Percentiles rank a stretch among this genome's conserved stretches.
Evolutionary conservation across 2,797 vertebrate genomes (phyloP).

Genomic region (Echeneis naucrates): DNA sequence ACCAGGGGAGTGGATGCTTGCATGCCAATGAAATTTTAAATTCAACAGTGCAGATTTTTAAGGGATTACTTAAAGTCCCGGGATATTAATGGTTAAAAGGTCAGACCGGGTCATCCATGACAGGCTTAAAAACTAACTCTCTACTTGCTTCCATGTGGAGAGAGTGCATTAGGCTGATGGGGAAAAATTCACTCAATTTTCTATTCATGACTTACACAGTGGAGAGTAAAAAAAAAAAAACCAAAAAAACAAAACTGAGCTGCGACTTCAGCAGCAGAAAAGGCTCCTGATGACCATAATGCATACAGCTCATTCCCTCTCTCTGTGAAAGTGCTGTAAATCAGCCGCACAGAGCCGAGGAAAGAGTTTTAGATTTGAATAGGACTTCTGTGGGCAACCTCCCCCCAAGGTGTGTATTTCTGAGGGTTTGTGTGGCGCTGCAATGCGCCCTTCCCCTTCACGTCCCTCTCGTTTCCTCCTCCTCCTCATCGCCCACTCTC

Average conservation of each 20-base stretch:
- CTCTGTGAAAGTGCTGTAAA: constrained; percentile 21
- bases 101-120: not conserved
- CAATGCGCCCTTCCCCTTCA: constrained; percentile 53
- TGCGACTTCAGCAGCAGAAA: constrained; percentile 32
- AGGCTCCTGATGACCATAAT: constrained; percentile 29
- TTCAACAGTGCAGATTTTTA: no score
- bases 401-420: constrained; percentile 43
- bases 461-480: constrained; percentile 57
- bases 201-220: constrained; percentile 62
- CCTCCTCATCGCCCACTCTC: constrained; percentile 60
- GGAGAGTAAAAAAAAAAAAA: constrained; percentile 54
- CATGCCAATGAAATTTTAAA: not conserved
- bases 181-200: constrained; percentile 63
- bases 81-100: not conserved
- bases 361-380: constrained; percentile 13
- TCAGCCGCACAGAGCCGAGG: constrained; percentile 13
- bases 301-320: constrained; percentile 28
- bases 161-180: constrained; percentile 57
- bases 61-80: constrained; percentile 6
- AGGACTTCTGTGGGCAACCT: constrained; percentile 31
- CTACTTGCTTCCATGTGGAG: not conserved
- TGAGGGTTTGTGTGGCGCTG: constrained; percentile 53
- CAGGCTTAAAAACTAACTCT: constrained; percentile 4
- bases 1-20: not conserved
- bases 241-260: no score